Base-by-base conservation (phyloP, 1,140 invertebrate genomes). In the Nautilus pompilius region DNA sequence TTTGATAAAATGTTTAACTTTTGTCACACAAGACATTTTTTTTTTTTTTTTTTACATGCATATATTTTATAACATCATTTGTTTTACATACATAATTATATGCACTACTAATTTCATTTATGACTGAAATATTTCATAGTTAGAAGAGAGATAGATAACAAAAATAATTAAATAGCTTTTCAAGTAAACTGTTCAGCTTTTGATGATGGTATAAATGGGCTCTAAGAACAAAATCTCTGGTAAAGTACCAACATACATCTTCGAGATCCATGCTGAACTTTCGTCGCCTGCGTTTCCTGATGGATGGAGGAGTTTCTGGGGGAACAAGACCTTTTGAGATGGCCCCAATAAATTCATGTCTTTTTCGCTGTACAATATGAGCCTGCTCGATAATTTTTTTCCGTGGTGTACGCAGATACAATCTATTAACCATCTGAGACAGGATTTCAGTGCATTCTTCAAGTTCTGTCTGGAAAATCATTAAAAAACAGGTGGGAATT, bases 391-490 rank as follows among this genome's bases (percentile, higher is more conserved):
- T 85, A 61, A 90, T 89, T 45, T 85, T 84, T 54, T 84, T 76
- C 51, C 87, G 84, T 5, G 88, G 88, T 15, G 87, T 89, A 33
- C 87, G 83, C 22, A 90, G 76, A 74, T 89, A 89, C 1, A 87
- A 86, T 15, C 87, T 77, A 41, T 87, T 87, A 17, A 90, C 85
- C 85, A 89, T 88, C 73, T 88, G 87, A 22, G 87, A 88, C 6
- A 90, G 74, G 65, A 87, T 87, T 73, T 89, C 88, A 24, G 87
- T 88, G 29, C 85, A 85, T 69, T 89, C 87, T 77, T 89, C 88
- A 53, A 90, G 73, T 76, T 90, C 89, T 66, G 87, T 88, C 87
- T 90, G 75, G 34, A 71, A 71, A 24, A 17, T 8, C 20, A 36
- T 68, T 54, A 61, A 3, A 59, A 15, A 57, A 45, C 15, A 57